These are phyloP conservation scores for Muschampia plurimacula DNA, from an alignment of 2,888 invertebrate species.

Conservation along the genomic window DNA sequence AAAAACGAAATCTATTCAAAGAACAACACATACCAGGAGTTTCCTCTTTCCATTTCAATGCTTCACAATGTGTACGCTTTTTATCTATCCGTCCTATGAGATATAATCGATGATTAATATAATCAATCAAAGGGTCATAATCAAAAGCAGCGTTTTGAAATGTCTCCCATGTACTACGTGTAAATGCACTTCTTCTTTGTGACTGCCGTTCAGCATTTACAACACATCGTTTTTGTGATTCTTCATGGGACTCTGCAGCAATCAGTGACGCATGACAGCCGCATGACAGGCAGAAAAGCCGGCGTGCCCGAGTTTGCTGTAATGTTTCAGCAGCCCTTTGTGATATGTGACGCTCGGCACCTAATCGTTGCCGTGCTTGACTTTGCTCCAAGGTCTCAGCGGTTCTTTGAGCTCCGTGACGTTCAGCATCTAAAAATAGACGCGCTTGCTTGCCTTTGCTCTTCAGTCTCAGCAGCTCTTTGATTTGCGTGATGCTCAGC, in stretches of 20 bases:
- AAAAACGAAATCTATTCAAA: too few relatives aligned
- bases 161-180: neutral
- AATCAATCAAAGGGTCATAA: neutral
- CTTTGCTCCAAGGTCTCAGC: too few relatives aligned
- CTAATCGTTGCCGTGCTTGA: too few relatives aligned
- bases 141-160: neutral
- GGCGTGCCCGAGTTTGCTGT: constrained; percentile 40
- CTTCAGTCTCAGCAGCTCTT: too few relatives aligned
- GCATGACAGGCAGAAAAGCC: constrained; percentile 35
- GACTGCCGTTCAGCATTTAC: neutral
- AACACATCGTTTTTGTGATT: neutral
- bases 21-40: neutral
- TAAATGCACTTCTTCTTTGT: neutral
- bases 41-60: neutral
- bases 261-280: neutral
- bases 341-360: too few relatives aligned
- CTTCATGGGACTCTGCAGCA: neutral
- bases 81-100: neutral
- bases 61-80: neutral
- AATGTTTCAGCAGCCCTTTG: too few relatives aligned
- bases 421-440: too few relatives aligned
- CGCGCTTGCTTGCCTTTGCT: too few relatives aligned
- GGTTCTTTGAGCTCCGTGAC: too few relatives aligned
- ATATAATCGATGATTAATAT: neutral
- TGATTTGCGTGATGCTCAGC: neutral